These are phyloP conservation scores for Epinephelus cyanopodus DNA, from an alignment of 2,113 vertebrate genomes.

Conservation along the genomic window DNA sequence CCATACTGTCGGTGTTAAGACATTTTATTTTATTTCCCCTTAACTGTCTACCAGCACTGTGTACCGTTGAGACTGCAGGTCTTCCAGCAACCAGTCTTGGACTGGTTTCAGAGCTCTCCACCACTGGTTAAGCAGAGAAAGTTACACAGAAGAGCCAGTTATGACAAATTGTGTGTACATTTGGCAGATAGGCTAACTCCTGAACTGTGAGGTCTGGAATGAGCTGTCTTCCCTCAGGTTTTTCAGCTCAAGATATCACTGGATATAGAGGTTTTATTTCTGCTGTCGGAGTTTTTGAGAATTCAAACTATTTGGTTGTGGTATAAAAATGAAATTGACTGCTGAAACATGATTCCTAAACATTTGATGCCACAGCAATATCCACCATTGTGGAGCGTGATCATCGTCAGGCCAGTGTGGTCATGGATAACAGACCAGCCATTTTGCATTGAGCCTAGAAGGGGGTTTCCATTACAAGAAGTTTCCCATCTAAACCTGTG, in stretches of 20 bases:
- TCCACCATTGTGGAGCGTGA: background rate
- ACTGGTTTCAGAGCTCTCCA: background rate
- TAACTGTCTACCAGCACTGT: background rate
- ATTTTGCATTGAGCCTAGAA: background rate
- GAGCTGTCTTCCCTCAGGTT: conserved; percentile 24
- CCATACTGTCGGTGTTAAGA: background rate
- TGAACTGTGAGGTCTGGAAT: conserved; percentile 26
- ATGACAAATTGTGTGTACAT: background rate
- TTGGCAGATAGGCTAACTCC: conserved; percentile 5
- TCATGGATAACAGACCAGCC: background rate
- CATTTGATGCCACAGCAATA: background rate
- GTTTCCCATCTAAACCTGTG: background rate
- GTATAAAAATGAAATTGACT: conserved; percentile 20
- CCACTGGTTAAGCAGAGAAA: background rate
- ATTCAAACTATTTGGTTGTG: conserved; percentile 5
- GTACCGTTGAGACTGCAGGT: background rate
- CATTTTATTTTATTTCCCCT: background rate
- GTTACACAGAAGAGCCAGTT: conserved; percentile 31
- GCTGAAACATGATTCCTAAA: background rate
- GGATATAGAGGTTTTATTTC: conserved; percentile 20
- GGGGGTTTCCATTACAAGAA: background rate
- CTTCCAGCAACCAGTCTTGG: background rate
- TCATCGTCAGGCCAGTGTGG: background rate
- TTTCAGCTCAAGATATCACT: conserved; percentile 26
- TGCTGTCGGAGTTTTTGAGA: background rate